Percentiles rank a stretch among this genome's conserved stretches.
Conservation (phyloP, 2,113 vertebrate genomes). For the Odocoileus virginianus region DNA sequence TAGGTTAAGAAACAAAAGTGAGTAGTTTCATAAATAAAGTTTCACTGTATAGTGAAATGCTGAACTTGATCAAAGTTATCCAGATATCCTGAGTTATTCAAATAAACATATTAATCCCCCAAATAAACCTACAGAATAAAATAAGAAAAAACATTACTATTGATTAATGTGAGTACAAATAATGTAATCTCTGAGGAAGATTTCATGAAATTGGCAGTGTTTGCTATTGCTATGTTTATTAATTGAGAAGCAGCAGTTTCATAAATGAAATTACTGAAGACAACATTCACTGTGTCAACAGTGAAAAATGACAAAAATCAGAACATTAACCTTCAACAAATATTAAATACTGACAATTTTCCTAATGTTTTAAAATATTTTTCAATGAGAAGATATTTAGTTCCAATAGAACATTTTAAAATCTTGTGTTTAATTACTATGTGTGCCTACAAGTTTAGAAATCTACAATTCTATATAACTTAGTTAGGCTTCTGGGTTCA, state of each 20-base stretch:
- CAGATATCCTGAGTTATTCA: neutral
- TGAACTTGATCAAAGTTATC: neutral
- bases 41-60: neutral
- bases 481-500: neutral
- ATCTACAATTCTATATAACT: neutral
- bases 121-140: neutral
- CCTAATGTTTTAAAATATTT: neutral
- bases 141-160: neutral
- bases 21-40: neutral
- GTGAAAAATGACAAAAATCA: neutral
- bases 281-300: neutral
- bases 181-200: neutral
- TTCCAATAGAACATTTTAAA: neutral
- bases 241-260: neutral
- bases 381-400: neutral
- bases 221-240: neutral
- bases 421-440: neutral
- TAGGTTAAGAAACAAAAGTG: neutral
- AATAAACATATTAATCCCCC: neutral
- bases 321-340: neutral
- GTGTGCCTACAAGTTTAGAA: neutral
- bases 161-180: neutral
- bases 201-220: neutral
- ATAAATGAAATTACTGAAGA: neutral
- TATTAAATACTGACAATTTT: neutral